A percentile compares a stretch with the other conserved stretches of the same genome.
Evolutionary conservation across 2,888 invertebrate species (phyloP).

Genomic region (Ornithoptera priamus): DNA sequence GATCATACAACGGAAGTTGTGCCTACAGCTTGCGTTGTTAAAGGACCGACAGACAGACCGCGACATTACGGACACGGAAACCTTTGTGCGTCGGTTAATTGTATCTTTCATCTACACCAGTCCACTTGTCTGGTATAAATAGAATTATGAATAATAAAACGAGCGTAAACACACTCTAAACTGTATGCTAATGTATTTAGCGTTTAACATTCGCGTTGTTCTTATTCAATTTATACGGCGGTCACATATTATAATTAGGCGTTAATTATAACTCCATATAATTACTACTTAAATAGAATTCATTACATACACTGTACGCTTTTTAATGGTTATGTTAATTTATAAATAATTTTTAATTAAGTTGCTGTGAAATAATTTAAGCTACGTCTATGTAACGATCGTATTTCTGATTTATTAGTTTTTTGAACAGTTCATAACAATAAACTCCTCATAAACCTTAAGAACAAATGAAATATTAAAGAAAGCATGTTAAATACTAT

Average conservation of each 20-base stretch:
- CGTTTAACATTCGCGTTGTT: slow-evolving; percentile 1
- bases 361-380: too few species aligned
- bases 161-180: not conserved
- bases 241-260: not conserved
- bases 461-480: too few species aligned
- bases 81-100: slow-evolving; percentile 40
- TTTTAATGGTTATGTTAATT: too few species aligned
- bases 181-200: not conserved
- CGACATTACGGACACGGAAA: slow-evolving; percentile 32
- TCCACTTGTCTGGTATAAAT: slow-evolving; percentile 5
- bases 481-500: too few species aligned
- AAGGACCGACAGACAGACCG: slow-evolving; percentile 16
- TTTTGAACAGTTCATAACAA: too few species aligned
- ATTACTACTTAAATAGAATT: not conserved
- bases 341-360: too few species aligned
- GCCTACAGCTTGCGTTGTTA: slow-evolving; percentile 9
- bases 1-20: slow-evolving; percentile 27
- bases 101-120: slow-evolving; percentile 33
- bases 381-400: too few species aligned
- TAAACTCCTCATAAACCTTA: too few species aligned
- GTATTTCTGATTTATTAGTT: too few species aligned
- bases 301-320: not conserved
- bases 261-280: not conserved
- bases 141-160: slow-evolving; percentile 11
- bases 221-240: not conserved